Evolutionary conservation across 2,113 vertebrate genomes (phyloP).

Genomic region (Echinops telfairi): DNA sequence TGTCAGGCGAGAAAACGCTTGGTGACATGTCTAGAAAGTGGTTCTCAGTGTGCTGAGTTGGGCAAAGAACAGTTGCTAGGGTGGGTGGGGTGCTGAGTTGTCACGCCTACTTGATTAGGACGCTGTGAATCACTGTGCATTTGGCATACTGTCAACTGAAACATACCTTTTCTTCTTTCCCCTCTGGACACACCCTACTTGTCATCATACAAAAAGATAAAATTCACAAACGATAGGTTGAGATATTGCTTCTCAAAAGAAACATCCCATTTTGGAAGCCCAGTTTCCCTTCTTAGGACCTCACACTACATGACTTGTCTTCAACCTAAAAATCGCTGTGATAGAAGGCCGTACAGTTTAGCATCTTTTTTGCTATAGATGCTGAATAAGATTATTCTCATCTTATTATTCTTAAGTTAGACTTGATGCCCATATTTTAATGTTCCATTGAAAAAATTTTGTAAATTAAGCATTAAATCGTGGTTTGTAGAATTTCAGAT

Average conservation of each 20-base stretch:
- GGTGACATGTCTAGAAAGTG: constrained; percentile 85
- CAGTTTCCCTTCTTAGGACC: neutral
- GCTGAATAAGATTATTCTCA: neutral
- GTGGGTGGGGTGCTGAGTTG: constrained; percentile 84
- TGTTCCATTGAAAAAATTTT: constrained; percentile 45
- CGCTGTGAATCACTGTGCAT: constrained; percentile 83
- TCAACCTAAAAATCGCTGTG: constrained; percentile 5
- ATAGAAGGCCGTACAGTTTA: neutral
- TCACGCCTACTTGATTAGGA: constrained; percentile 85
- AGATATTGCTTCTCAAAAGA: constrained; percentile 15
- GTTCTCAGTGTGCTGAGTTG: constrained; percentile 84
- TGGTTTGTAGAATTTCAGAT: constrained; percentile 7
- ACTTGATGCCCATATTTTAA: neutral
- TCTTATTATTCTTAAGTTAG: constrained; percentile 56
- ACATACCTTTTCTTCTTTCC: constrained; percentile 61
- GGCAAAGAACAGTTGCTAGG: constrained; percentile 83
- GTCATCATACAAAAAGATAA: constrained; percentile 70
- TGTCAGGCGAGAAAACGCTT: constrained; percentile 82
- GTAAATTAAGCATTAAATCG: neutral
- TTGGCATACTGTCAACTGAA: constrained; percentile 68
- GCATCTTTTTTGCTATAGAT: neutral
- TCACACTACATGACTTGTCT: neutral
- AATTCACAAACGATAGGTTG: neutral
- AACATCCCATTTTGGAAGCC: neutral
- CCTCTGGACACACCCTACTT: constrained; percentile 69